phyloP scores from a whole-genome alignment of 2,797 vertebrate genomes.

The Scomberomorus guttatus region DNA sequence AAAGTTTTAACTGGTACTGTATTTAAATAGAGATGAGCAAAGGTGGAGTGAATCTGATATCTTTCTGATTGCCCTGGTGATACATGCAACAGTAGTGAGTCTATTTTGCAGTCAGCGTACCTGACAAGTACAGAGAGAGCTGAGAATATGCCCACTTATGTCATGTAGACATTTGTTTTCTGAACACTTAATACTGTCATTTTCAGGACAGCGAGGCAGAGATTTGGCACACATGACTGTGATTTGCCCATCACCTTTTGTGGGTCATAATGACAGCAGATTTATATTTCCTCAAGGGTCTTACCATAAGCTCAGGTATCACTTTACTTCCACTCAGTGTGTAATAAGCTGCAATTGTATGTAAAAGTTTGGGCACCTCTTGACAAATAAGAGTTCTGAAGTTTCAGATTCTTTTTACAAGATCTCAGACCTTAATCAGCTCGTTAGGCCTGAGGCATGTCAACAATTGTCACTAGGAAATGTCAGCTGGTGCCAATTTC shows the following conservation, averaged over 20 bases:
- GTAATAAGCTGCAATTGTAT: slow-evolving; percentile 21
- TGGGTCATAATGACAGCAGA: slow-evolving; percentile 45
- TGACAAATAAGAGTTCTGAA: too few species aligned
- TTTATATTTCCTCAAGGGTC: slow-evolving; percentile 40
- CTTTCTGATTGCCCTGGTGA: slow-evolving; percentile 10
- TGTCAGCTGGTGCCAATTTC: too few species aligned
- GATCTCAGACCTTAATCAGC: too few species aligned
- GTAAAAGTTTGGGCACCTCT: too few species aligned
- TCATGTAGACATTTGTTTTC: slow-evolving; percentile 13
- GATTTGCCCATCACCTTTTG: slow-evolving; percentile 43
- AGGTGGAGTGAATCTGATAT: slow-evolving; percentile 5
- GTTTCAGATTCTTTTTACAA: too few species aligned
- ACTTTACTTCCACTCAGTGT: slow-evolving; percentile 39
- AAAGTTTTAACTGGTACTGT: too few species aligned
- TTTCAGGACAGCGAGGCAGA: slow-evolving; percentile 18
- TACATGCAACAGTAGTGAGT: not conserved
- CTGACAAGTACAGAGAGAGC: not conserved
- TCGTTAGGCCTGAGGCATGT: too few species aligned
- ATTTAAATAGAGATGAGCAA: slow-evolving; percentile 12
- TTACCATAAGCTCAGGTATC: slow-evolving; percentile 59
- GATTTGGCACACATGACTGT: slow-evolving; percentile 21
- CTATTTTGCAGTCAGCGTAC: slow-evolving; percentile 11
- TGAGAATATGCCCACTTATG: slow-evolving; percentile 1
- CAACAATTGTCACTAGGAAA: too few species aligned
- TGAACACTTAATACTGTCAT: slow-evolving; percentile 28